Conservation (phyloP, 2,888 invertebrate species). For the Agapetus fuscipes region DNA sequence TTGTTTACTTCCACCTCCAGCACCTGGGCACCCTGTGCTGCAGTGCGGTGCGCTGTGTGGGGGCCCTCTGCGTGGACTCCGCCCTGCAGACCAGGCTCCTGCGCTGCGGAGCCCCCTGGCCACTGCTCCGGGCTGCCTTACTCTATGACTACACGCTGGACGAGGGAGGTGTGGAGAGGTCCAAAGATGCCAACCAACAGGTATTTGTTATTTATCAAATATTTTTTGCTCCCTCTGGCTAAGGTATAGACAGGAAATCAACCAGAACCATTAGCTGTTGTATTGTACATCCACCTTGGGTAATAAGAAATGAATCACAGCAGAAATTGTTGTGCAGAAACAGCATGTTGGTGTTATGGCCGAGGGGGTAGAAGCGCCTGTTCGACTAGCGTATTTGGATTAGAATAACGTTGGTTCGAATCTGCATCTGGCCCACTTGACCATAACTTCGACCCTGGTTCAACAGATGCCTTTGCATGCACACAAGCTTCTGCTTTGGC, state of each 20-base stretch:
- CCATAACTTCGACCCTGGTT: too few species aligned
- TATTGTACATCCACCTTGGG: background rate
- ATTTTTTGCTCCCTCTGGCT: too few species aligned
- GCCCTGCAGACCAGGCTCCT: constrained; percentile 77
- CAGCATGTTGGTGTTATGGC: too few species aligned
- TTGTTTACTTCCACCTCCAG: too few species aligned
- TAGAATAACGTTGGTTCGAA: too few species aligned
- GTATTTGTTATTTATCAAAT: constrained; percentile 25
- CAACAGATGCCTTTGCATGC: too few species aligned
- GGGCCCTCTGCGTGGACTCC: constrained; percentile 77
- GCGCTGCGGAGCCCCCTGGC: constrained; percentile 84
- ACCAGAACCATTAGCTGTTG: background rate
- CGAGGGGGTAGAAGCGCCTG: too few species aligned
- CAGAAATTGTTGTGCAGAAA: background rate
- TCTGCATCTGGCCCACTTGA: too few species aligned
- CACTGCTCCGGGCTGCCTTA: constrained; percentile 80
- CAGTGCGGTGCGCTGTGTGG: constrained; percentile 84
- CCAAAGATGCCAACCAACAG: constrained; percentile 76
- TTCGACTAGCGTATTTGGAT: too few species aligned
- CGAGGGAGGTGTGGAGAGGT: constrained; percentile 87
- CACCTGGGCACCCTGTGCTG: constrained; percentile 74
- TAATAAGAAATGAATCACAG: background rate
- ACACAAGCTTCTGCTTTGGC: too few species aligned
- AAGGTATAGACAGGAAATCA: background rate
- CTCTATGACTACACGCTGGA: constrained; percentile 95